Evolutionary conservation across 2,888 invertebrate species (phyloP), one percentile per base, ranked within the genome.

Genomic region (Candidula unifasciata): DNA sequence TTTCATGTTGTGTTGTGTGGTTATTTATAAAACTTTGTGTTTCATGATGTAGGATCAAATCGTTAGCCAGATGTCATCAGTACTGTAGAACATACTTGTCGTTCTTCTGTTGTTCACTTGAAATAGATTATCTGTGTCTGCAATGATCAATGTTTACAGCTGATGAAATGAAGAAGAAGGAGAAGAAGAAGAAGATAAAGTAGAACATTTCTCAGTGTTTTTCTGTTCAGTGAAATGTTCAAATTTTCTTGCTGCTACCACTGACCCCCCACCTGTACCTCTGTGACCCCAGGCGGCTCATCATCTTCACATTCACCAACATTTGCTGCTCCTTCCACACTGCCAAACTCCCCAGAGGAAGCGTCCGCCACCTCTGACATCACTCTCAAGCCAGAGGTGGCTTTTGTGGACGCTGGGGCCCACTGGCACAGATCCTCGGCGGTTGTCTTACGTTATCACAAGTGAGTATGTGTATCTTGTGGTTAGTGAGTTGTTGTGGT

Each of bases 371-470:
- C 85, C 60, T 91, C 81, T 18, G 81, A 81, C 2, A 35, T 73
- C 21, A 81, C 71, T 24, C 10, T 54, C 33, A 74, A 37, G 6
- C 35, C 76, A 30, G 82, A 82, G 52, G 76, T 74, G 27, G 76
- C 24, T 30, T 64, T 54, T 66, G 33, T 44, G n/a, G 93, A 93
- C 86, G 93, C 91, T 54, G 93, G 93, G 3, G 93, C 93, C 13
- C 92, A 93, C 87, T 93, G 93, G 93, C 91, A 91, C 87, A 87
- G 93, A 37, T 91, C 93, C 1, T 93, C 93, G 1, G 93, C 93
- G 68, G 91, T 93, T 27, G 78, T 93, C 71, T 90, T 93, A 52
- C 85, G 89, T 37, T 91, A 90, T 84, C 93, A 93, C 87, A 92
- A 90, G 93, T 93, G 86, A 86, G 89, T 85, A 13, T 13, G 6